These are phyloP conservation scores for Julus scandinavius DNA, from an alignment of 2,888 invertebrate genomes.

Conservation along the genomic window DNA sequence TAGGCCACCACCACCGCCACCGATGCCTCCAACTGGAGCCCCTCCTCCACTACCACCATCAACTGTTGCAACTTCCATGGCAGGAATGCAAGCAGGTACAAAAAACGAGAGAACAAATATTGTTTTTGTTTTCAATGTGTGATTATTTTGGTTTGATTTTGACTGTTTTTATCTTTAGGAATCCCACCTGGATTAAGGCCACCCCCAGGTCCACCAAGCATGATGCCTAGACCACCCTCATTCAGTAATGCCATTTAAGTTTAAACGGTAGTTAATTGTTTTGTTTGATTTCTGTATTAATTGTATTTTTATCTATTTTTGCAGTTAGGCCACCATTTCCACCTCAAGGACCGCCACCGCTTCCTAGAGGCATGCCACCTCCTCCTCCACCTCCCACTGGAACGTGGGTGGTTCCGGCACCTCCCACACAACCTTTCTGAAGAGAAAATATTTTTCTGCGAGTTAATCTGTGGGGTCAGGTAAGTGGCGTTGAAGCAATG, in stretches of 20 bases:
- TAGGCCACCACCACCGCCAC: slow-evolving; percentile 56
- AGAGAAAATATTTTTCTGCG: not conserved
- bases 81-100: slow-evolving; percentile 43
- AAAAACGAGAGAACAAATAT: too few relatives aligned
- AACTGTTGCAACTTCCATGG: slow-evolving; percentile 40
- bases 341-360: slow-evolving; percentile 50
- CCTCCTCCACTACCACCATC: slow-evolving; percentile 45
- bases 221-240: slow-evolving; percentile 70
- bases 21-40: slow-evolving; percentile 53
- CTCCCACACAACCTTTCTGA: not conserved
- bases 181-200: slow-evolving; percentile 60
- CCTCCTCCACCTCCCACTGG: slow-evolving; percentile 59
- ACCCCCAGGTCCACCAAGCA: slow-evolving; percentile 67
- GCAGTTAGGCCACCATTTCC: slow-evolving; percentile 60
- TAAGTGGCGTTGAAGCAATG: not conserved
- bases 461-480: not conserved
- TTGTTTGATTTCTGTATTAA: not conserved
- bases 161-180: not conserved
- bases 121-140: too few relatives aligned
- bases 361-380: slow-evolving; percentile 57
- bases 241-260: not conserved
- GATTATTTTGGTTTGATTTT: not conserved
- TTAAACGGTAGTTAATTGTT: not conserved
- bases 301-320: slow-evolving; percentile 57
- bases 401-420: slow-evolving; percentile 41